Evolutionary conservation across 2,888 invertebrate species (phyloP).

Genomic region (Hemicrepidius hirtus): DNA sequence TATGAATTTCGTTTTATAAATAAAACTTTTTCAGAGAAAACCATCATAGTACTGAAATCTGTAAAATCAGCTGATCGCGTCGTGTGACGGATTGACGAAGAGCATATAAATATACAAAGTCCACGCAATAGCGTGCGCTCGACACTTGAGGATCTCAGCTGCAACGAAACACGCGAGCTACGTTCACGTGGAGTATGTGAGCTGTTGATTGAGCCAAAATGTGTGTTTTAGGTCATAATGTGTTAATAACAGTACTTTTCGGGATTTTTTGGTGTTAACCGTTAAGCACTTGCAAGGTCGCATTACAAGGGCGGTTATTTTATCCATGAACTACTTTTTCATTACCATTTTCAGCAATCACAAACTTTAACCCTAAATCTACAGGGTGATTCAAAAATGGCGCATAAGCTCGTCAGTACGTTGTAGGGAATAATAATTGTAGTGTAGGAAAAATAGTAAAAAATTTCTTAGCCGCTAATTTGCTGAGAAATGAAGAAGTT

Average conservation of each 20-base stretch:
- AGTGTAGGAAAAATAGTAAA: too few species aligned
- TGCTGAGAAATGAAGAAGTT: too few species aligned
- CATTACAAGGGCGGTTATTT: neutral
- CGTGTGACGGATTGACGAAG: slow-evolving; percentile 65
- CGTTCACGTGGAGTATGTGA: slow-evolving; percentile 47
- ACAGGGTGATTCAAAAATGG: too few species aligned
- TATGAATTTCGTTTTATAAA: neutral
- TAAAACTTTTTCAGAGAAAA: slow-evolving; percentile 10
- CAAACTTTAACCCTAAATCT: too few species aligned
- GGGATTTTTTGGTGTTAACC: neutral
- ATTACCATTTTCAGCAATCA: too few species aligned
- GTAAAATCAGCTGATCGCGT: slow-evolving; percentile 65
- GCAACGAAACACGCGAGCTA: slow-evolving; percentile 61
- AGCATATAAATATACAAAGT: slow-evolving; percentile 67
- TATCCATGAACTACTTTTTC: too few species aligned
- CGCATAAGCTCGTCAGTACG: too few species aligned
- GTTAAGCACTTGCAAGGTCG: neutral
- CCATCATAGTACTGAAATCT: slow-evolving; percentile 42
- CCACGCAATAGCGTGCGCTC: slow-evolving; percentile 68
- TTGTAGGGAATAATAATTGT: too few species aligned
- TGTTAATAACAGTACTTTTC: slow-evolving; percentile 2
- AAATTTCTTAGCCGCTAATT: too few species aligned
- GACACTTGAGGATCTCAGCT: slow-evolving; percentile 62
- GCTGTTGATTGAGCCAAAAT: slow-evolving; percentile 49
- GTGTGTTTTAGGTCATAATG: slow-evolving; percentile 31